These are phyloP conservation scores for Euwallacea similis DNA, from an alignment of 1,140 invertebrate species.

Conservation along the genomic window DNA sequence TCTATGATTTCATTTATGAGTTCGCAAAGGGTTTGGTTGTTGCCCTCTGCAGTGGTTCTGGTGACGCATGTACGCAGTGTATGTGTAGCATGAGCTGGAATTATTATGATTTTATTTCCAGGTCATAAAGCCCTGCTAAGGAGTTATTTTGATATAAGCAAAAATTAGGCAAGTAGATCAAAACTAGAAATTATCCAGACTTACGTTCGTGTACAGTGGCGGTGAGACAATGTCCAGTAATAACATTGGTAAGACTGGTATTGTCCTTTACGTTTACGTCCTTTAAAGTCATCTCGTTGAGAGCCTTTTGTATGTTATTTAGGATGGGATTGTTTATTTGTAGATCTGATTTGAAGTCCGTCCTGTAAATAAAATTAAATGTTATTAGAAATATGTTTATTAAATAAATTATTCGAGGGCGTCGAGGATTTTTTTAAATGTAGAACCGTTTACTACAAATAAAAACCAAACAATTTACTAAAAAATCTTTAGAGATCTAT, in stretches of 20 bases:
- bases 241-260: not conserved
- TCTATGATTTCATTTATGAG: not conserved
- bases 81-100: not conserved
- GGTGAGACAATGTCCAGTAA: not conserved
- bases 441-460: too few relatives aligned
- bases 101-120: not conserved
- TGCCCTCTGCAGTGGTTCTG: not conserved
- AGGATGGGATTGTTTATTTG: not conserved
- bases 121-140: not conserved
- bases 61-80: not conserved
- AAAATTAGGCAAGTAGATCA: too few relatives aligned
- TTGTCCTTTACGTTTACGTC: not conserved
- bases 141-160: too few relatives aligned
- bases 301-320: not conserved
- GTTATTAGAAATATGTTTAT: too few relatives aligned
- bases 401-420: too few relatives aligned
- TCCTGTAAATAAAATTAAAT: not conserved
- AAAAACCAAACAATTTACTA: too few relatives aligned
- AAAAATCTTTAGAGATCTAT: too few relatives aligned
- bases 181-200: too few relatives aligned
- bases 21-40: not conserved
- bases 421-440: too few relatives aligned
- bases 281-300: not conserved
- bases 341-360: not conserved
- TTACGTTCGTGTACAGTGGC: slow-evolving; percentile 12